phyloP scores from a whole-genome alignment of 2,888 invertebrate genomes.

The Chrysotoxum bicinctum region DNA sequence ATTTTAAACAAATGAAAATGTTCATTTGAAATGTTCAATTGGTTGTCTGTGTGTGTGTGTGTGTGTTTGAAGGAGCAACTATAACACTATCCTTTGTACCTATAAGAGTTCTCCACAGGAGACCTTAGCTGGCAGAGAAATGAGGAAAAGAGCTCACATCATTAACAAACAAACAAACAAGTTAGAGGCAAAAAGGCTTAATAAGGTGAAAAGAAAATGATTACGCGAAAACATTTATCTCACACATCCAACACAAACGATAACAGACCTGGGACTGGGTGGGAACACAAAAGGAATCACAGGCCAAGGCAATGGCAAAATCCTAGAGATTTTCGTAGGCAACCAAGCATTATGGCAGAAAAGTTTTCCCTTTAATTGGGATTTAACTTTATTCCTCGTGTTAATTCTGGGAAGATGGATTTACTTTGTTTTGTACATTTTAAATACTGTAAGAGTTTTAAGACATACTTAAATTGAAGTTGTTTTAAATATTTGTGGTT shows the following conservation, averaged over 20 bases:
- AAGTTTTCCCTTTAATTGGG: constrained; percentile 65
- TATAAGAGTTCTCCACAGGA: neutral
- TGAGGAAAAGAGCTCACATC: constrained; percentile 47
- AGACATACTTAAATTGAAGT: neutral
- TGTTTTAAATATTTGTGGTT: neutral
- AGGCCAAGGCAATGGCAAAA: constrained; percentile 5
- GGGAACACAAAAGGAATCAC: neutral
- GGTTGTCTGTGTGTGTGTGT: neutral
- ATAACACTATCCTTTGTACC: neutral
- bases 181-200: neutral
- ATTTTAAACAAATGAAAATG: constrained; percentile 65
- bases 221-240: constrained; percentile 72
- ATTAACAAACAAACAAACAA: constrained; percentile 40
- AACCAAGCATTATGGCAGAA: constrained; percentile 48
- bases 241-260: constrained; percentile 54
- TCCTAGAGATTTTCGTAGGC: constrained; percentile 51
- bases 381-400: constrained; percentile 59
- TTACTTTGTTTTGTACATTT: constrained; percentile 55
- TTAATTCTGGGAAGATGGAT: constrained; percentile 46
- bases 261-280: constrained; percentile 33
- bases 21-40: constrained; percentile 13
- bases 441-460: neutral
- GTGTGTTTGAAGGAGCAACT: constrained; percentile 21
- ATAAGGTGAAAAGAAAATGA: constrained; percentile 69
- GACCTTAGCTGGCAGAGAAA: neutral